Base-by-base conservation (phyloP, 2,113 vertebrate species). In the Chamaea fasciata region DNA sequence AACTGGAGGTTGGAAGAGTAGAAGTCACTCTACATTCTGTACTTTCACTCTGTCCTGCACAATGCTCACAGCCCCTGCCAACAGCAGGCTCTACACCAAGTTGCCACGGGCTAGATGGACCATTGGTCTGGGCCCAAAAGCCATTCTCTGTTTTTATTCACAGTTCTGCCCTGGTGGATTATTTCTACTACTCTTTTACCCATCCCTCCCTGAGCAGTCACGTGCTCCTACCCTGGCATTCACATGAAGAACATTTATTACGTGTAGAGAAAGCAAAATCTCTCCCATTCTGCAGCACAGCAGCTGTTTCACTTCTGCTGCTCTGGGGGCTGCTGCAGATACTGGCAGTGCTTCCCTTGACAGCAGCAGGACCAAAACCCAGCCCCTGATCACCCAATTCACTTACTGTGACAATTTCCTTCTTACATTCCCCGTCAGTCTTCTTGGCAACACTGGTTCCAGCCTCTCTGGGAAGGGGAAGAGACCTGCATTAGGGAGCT, bases 381-480 rank as follows among this genome's bases (percentile, higher is more conserved):
- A 2, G 6, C 21, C 49, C 12, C 39, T 63, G 53, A n/a, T 33
- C 67, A 37, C 1, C 2, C 42, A 75, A 2, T 37, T 89, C 87
- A 95, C 95, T 95, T 92, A 97, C 96, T 83, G 53, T 0, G 33
- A 26, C 8, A 31, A 57, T 22, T 80, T 91, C 89, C 90, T 85
- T 95, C 75, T 92, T 94, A 31, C 96, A 97, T 85, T 42, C 53
- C 47, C 93, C 84, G 0, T 94, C 91, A 6, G 12, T 1, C 59
- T 49, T 95, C 91, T 95, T 95, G 63, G 15, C 75, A 31, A 91
- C 11, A 1, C 46, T 90, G 87, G n/a, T 28, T 64, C 71, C 95
- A 62, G 59, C 4, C 59, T 91, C 95, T 19, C 96, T 97, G 90
- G 33, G 44, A 60, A 92, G 30, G 30, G 42, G 46, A 94, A 79